Conservation (phyloP, 1,140 invertebrate species). For the Drosophila lowei region DNA sequence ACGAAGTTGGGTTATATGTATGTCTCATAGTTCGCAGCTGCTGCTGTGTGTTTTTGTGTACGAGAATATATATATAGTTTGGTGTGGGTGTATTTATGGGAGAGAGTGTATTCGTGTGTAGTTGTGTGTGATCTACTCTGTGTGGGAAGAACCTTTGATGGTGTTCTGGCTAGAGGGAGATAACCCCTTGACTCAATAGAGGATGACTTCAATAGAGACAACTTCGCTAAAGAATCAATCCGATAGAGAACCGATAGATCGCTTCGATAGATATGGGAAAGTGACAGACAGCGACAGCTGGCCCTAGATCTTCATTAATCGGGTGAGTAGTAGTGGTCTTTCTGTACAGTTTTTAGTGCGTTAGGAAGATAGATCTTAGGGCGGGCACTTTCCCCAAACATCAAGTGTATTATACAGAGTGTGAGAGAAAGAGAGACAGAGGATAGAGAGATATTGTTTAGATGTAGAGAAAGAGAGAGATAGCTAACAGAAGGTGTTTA, state of each 20-base stretch:
- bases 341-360: constrained; percentile 55
- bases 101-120: constrained; percentile 23
- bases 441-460: constrained; percentile 31
- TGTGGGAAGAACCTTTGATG: constrained; percentile 2
- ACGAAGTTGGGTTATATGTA: constrained; percentile 47
- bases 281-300: constrained; percentile 20
- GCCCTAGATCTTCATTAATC: constrained; percentile 32
- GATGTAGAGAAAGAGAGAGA: constrained; percentile 49
- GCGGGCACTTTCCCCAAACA: constrained; percentile 33
- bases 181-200: background rate
- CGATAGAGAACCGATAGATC: too few relatives aligned
- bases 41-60: constrained; percentile 5
- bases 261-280: background rate
- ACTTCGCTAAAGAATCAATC: too few relatives aligned
- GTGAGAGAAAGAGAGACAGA: constrained; percentile 27
- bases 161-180: background rate
- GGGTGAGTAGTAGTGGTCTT: constrained; percentile 40
- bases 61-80: background rate
- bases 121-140: constrained; percentile 5
- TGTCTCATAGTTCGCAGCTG: constrained; percentile 9
- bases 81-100: constrained; percentile 1
- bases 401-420: constrained; percentile 31
- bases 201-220: too few relatives aligned
- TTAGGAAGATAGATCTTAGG: constrained; percentile 28
- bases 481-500: constrained; percentile 65